Evolutionary conservation across 2,797 vertebrate genomes (phyloP).

Genomic region (Rhincodon typus): DNA sequence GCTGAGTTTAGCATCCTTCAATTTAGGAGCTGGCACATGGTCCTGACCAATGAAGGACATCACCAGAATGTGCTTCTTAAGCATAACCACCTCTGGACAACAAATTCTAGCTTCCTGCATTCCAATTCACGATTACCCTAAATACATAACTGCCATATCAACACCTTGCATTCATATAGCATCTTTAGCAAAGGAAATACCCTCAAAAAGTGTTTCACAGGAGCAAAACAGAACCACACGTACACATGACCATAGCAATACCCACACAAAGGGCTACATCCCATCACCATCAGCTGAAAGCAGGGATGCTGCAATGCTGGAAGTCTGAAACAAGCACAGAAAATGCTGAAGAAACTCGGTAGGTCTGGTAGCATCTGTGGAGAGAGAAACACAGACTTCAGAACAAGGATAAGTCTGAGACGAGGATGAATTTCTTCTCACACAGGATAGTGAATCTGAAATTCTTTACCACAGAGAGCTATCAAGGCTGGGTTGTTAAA

Average conservation of each 20-base stretch:
- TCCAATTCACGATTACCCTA: too few species aligned
- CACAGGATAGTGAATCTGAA: too few species aligned
- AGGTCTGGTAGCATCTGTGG: neutral
- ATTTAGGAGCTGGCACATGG: conserved; percentile 85
- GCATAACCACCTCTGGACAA: conserved; percentile 80
- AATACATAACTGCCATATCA: neutral
- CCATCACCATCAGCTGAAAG: too few species aligned
- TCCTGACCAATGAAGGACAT: conserved; percentile 95
- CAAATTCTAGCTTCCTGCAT: conserved; percentile 83
- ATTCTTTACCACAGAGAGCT: too few species aligned
- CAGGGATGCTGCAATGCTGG: too few species aligned
- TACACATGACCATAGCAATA: neutral
- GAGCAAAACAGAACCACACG: neutral
- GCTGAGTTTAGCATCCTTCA: conserved; percentile 76
- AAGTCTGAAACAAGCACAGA: too few species aligned
- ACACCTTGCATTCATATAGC: neutral
- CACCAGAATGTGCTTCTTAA: conserved; percentile 92
- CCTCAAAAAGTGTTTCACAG: neutral
- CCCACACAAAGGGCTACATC: too few species aligned
- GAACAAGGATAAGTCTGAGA: too few species aligned
- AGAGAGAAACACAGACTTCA: too few species aligned
- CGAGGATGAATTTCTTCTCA: too few species aligned
- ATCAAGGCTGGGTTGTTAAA: too few species aligned
- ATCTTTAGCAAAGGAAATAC: neutral
- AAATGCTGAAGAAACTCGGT: too few species aligned